These are phyloP conservation scores for Drosophila multiciliata DNA, from an alignment of 2,888 invertebrate species.

Conservation along the genomic window DNA sequence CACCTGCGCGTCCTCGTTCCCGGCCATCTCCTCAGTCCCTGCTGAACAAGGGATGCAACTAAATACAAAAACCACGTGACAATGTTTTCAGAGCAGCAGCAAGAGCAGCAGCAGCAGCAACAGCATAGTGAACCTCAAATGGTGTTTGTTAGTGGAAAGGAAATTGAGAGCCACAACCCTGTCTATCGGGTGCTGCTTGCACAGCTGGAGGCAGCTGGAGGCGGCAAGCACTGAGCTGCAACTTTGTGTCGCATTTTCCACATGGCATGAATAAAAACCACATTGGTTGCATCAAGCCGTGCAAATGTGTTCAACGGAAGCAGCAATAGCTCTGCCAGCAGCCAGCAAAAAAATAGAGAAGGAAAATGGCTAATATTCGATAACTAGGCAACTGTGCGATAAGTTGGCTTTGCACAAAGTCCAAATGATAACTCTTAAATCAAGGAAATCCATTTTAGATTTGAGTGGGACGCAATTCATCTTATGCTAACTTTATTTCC, in stretches of 20 bases:
- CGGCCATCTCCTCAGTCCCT: constrained; percentile 16
- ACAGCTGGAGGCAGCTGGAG: constrained; percentile 16
- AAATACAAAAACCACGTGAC: constrained; percentile 80
- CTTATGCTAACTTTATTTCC: background rate
- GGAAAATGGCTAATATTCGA: constrained; percentile 27
- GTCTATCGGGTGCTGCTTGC: constrained; percentile 28
- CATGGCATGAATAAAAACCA: constrained; percentile 55
- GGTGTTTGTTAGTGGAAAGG: constrained; percentile 17
- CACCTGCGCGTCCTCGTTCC: constrained; percentile 14
- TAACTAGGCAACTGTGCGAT: constrained; percentile 59
- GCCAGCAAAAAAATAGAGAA: constrained; percentile 9
- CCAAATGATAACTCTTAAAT: no score
- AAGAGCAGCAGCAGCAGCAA: constrained; percentile 9
- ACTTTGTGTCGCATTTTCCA: constrained; percentile 43
- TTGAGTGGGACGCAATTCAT: background rate
- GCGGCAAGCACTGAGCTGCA: constrained; percentile 3
- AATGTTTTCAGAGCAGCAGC: constrained; percentile 63
- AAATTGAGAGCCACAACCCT: constrained; percentile 7
- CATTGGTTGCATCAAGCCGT: constrained; percentile 58
- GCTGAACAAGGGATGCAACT: constrained; percentile 53
- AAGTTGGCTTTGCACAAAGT: constrained; percentile 18
- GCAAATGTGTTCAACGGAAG: constrained; percentile 23
- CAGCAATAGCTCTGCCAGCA: constrained; percentile 9
- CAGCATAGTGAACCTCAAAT: constrained; percentile 14
- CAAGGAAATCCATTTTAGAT: no score